Evolutionary conservation across 2,888 invertebrate genomes (phyloP).

Genomic region (Carpatolechia fugitivella): DNA sequence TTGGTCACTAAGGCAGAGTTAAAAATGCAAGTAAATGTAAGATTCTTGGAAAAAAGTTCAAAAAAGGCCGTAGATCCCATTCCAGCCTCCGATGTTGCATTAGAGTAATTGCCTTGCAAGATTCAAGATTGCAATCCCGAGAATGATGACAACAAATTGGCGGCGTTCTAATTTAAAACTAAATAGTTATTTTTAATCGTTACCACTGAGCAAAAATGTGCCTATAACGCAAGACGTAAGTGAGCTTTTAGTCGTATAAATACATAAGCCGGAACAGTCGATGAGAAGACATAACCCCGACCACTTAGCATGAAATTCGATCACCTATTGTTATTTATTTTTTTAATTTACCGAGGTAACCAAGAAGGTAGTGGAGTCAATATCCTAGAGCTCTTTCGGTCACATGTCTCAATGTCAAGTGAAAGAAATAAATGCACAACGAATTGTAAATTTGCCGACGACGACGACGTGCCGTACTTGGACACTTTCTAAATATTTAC

Average conservation of each 20-base stretch:
- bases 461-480: neutral
- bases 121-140: conserved; percentile 4
- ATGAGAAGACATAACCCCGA: too few relatives aligned
- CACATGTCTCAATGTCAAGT: conserved; percentile 68
- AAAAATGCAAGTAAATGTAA: neutral
- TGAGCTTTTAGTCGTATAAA: neutral
- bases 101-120: conserved; percentile 1
- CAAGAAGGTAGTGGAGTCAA: conserved; percentile 42
- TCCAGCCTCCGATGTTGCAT: neutral
- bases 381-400: conserved; percentile 57
- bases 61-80: neutral
- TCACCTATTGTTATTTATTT: too few relatives aligned
- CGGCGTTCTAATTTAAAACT: neutral
- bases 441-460: conserved; percentile 42
- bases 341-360: too few relatives aligned
- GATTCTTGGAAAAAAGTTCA: neutral
- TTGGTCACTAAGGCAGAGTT: too few relatives aligned
- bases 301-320: too few relatives aligned
- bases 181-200: neutral
- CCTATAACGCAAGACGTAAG: neutral
- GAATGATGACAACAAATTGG: conserved; percentile 9
- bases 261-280: too few relatives aligned
- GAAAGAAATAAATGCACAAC: conserved; percentile 55
- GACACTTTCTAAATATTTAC: conserved; percentile 27
- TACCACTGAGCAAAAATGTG: neutral